Evolutionary conservation across 2,113 vertebrate species (phyloP), one percentile per base, ranked within the genome.

Genomic region (Delphinus delphis): DNA sequence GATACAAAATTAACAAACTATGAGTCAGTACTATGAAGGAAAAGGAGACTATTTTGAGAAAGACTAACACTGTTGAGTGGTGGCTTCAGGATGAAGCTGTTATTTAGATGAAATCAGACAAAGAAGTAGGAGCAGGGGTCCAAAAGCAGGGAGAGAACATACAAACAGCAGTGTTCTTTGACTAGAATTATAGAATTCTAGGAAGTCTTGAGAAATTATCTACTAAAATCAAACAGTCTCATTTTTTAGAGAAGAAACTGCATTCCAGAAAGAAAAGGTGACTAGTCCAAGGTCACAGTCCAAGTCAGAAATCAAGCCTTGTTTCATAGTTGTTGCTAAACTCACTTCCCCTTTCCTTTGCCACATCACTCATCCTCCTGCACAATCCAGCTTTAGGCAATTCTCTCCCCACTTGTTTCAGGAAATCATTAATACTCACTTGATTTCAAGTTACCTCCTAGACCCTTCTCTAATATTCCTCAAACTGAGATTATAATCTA

Each of bases 221-320:
- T 17, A 68, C 21, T 80, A 86, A 94, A 88, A 63, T n/a, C 8
- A 63, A 80, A 53, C 4, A 62, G 18, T 1, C n/a, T 41, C 8
- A 94, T 84, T 95, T 94, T 96, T 67, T 38, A 60, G 21, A 87
- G 55, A 84, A 44, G 8, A 86, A 92, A 65, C 14, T 86, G 4
- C 33, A 2, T 33, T 26, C n/a, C 76, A 55, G 28, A 91, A 85
- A 53, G 83, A 68, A 41, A 73, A 65, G 1, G 21, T 79, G 47
- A 23, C 18, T 9, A 8, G 28, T 62, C 12, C 13, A 50, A 63
- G 14, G 20, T 67, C 28, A 47, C 33, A 65, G 3, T 83, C 21
- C 8, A 50, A 62, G 36, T n/a, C 62, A 92, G 15, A 89, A 92
- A 71, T 2, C n/a, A 87, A 95, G 53, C 15, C 2, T 62, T 26